phyloP scores from a whole-genome alignment of 2,113 vertebrate genomes.

The Boulengeromyrus knoepffleri region DNA sequence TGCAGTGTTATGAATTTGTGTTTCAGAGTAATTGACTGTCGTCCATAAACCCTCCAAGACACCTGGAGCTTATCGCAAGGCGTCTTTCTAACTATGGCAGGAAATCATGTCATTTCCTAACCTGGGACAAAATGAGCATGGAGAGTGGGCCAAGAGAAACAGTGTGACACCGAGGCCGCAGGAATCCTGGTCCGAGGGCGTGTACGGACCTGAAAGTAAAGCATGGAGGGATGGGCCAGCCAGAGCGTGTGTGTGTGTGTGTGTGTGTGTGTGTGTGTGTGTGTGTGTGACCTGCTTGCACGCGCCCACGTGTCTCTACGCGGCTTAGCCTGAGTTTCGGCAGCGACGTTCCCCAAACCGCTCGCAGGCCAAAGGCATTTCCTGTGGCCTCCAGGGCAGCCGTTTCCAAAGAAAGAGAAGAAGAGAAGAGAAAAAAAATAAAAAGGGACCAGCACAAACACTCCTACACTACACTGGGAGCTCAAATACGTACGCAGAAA shows the following conservation, averaged over 20 bases:
- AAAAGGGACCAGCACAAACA: background rate
- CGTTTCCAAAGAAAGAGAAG: background rate
- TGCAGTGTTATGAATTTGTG: background rate
- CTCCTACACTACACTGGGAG: background rate
- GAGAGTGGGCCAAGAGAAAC: background rate
- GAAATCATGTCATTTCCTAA: background rate
- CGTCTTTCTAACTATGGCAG: background rate
- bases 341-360: constrained; percentile 2
- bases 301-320: background rate
- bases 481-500: background rate
- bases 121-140: background rate
- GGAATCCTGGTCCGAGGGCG: background rate
- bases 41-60: background rate
- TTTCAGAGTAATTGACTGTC: background rate
- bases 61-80: background rate
- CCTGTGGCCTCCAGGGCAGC: background rate
- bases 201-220: background rate
- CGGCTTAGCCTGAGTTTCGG: background rate
- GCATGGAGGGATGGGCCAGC: background rate
- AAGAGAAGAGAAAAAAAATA: background rate
- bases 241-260: background rate
- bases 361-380: constrained; percentile 11
- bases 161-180: background rate
- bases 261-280: background rate
- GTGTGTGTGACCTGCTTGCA: background rate